Evolutionary conservation across 2,888 invertebrate genomes (phyloP).

Genomic region (Brassicogethes aeneus): DNA sequence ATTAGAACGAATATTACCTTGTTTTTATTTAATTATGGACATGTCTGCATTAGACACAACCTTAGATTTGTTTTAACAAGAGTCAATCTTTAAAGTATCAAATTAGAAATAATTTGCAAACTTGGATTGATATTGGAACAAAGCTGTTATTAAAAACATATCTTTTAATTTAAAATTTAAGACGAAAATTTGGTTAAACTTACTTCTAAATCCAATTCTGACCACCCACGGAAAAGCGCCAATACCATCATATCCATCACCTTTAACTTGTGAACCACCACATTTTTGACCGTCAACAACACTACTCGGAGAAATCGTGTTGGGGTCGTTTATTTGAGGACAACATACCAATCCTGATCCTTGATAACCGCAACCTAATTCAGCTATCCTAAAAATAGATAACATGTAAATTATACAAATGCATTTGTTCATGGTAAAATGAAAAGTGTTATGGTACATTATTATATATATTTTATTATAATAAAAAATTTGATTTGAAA

Average conservation of each 20-base stretch:
- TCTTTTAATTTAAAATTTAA: too few relatives aligned
- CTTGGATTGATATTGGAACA: too few relatives aligned
- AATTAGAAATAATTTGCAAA: too few relatives aligned
- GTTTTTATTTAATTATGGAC: too few relatives aligned
- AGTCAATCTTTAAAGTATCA: too few relatives aligned
- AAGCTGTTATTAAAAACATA: too few relatives aligned
- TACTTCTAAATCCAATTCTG: constrained; percentile 67
- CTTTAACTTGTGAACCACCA: constrained; percentile 57
- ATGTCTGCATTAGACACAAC: too few relatives aligned
- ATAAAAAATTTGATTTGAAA: constrained; percentile 4
- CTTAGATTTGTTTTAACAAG: too few relatives aligned
- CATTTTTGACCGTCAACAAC: constrained; percentile 45
- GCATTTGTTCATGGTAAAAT: constrained; percentile 1
- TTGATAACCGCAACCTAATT: constrained; percentile 50
- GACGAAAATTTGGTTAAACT: too few relatives aligned
- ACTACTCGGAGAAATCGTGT: constrained; percentile 21
- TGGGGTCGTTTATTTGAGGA: constrained; percentile 43
- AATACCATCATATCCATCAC: constrained; percentile 54
- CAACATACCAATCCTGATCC: constrained; percentile 52
- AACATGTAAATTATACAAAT: background rate
- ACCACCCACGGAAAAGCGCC: constrained; percentile 72
- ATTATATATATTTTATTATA: background rate
- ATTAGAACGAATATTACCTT: too few relatives aligned
- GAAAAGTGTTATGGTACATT: constrained; percentile 3
- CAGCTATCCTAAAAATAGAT: constrained; percentile 41